A percentile compares a stretch with the other conserved stretches of the same genome.
Evolutionary conservation across 2,797 vertebrate genomes (phyloP).

Genomic region (Dryobates pubescens): DNA sequence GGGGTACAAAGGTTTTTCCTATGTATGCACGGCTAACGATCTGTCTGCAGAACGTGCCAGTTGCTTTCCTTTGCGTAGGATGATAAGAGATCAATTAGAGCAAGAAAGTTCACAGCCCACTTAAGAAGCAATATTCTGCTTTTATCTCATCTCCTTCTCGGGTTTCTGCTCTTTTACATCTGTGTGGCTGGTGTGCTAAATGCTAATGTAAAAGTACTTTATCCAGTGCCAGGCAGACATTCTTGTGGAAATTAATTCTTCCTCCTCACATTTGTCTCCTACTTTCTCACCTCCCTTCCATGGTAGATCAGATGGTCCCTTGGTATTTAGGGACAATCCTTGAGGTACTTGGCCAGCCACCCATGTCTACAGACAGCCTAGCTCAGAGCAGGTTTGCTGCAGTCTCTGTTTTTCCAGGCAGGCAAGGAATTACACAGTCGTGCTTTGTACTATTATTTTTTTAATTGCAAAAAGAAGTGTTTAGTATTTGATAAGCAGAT

Average conservation of each 20-base stretch:
- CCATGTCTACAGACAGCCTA: neutral
- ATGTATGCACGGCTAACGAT: neutral
- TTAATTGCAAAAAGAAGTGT: neutral
- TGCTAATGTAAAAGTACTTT: slow-evolving; percentile 58
- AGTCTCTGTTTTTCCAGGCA: neutral
- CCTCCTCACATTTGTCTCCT: neutral
- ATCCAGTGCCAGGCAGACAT: slow-evolving; percentile 44
- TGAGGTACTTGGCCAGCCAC: neutral
- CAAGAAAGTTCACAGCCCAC: slow-evolving; percentile 66
- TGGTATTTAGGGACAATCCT: slow-evolving; percentile 28
- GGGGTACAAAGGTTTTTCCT: neutral
- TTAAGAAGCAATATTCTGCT: slow-evolving; percentile 69
- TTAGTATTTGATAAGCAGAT: slow-evolving; percentile 12
- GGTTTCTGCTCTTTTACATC: slow-evolving; percentile 55
- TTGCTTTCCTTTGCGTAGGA: slow-evolving; percentile 59
- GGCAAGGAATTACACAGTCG: neutral
- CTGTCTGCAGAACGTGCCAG: slow-evolving; percentile 30
- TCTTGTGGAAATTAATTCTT: slow-evolving; percentile 58
- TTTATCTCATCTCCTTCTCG: slow-evolving; percentile 65
- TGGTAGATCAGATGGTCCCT: neutral
- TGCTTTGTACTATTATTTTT: neutral
- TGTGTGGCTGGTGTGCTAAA: slow-evolving; percentile 58
- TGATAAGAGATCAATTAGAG: slow-evolving; percentile 69
- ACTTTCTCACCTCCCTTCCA: slow-evolving; percentile 35
- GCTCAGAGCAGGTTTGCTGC: neutral